Evolutionary conservation across 2,113 vertebrate species (phyloP), one percentile per base, ranked within the genome.

Genomic region (Platysteira castanea): DNA sequence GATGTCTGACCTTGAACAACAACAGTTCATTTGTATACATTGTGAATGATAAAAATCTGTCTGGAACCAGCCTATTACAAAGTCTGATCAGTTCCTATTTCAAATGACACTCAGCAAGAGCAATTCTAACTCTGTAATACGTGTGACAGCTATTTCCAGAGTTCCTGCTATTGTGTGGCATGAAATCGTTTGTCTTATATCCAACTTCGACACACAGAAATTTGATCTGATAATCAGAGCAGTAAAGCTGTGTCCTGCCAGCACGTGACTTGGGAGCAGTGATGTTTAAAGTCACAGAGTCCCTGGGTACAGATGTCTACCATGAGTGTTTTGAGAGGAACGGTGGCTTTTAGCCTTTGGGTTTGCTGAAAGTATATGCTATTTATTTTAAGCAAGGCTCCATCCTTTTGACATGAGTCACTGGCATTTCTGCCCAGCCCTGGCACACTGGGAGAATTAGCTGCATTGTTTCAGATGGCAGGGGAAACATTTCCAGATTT

Each of bases 401-500:
- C 31, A 30, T 76, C 61, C 33, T 76, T 59, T 47, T 0, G 17
- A 64, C 71, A 80, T 94, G 95, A 96, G 41, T 93, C 93, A 77
- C 65, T 61, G 80, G n/a, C 63, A 59, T 84, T 78, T 79, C 61
- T 93, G 75, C 88, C 64, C 39, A 54, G 84, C 77, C 89, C 81
- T 27, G 16, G 88, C 54, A 15, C 6, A 7, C 63, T 49, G 41
- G 54, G 41, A 71, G 75, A 90, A 95, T 97, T 68, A 91, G 84
- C 21, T 83, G 41, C 12, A 87, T 97, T 97, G 94, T 97, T 65
- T 91, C 50, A 31, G 63, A 80, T 54, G 41, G 60, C 31, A 61
- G 37, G 79, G 64, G 78, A 70, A 84, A 56, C 7, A 31, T 68
- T 96, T 89, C 91, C 75, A 67, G 57, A 94, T 93, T 96, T 93